Percentiles rank a stretch among this genome's conserved stretches.
These are phyloP conservation scores for Prosapia bicincta DNA, from an alignment of 2,888 invertebrate genomes.

Conservation along the genomic window DNA sequence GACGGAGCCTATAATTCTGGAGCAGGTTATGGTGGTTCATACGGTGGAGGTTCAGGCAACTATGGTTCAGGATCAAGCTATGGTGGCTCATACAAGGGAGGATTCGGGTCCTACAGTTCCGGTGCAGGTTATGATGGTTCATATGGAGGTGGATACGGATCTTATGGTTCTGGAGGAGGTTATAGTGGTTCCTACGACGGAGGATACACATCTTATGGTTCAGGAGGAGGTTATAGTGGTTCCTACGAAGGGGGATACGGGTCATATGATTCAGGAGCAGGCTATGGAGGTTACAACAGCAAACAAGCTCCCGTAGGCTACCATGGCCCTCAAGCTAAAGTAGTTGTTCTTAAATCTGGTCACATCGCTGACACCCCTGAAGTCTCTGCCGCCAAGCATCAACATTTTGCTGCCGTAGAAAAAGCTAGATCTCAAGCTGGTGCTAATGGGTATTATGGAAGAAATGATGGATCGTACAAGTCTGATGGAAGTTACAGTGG, in stretches of 20 bases:
- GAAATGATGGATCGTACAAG: neutral
- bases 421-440: neutral
- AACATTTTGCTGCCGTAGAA: neutral
- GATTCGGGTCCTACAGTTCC: neutral
- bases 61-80: neutral
- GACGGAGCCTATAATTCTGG: neutral
- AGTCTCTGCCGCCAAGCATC: neutral
- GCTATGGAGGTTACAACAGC: too few species aligned
- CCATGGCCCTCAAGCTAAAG: neutral
- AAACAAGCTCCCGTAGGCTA: neutral
- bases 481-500: too few species aligned
- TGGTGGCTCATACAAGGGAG: neutral
- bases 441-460: neutral
- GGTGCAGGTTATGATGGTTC: too few species aligned
- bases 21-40: neutral
- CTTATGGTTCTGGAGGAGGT: neutral
- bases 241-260: too few species aligned
- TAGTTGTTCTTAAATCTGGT: neutral
- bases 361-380: neutral
- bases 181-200: neutral
- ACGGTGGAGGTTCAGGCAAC: neutral
- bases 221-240: too few species aligned
- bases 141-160: too few species aligned
- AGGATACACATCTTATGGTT: neutral
- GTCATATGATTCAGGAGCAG: neutral